These are phyloP conservation scores for Drosophila peninsularis DNA, from an alignment of 2,888 invertebrate species.

Conservation along the genomic window DNA sequence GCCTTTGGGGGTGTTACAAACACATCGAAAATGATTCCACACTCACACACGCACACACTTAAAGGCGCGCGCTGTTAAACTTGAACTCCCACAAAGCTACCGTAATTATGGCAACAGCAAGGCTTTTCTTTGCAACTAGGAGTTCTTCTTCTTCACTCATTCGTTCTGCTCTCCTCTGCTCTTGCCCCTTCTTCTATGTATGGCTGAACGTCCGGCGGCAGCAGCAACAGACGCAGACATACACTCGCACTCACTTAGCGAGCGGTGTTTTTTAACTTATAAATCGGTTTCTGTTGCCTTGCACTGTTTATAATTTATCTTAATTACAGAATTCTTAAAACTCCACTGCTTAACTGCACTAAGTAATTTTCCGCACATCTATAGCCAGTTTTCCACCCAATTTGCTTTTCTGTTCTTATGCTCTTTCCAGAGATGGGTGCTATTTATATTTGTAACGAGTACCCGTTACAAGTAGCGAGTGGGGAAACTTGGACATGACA, in stretches of 20 bases:
- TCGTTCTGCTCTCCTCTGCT: slow-evolving; percentile 22
- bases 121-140: slow-evolving; percentile 53
- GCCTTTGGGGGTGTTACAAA: slow-evolving; percentile 75
- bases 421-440: slow-evolving; percentile 43
- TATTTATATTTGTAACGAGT: slow-evolving; percentile 18
- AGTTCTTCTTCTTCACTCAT: slow-evolving; percentile 42
- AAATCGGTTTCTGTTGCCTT: slow-evolving; percentile 14
- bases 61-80: slow-evolving; percentile 58
- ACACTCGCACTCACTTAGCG: slow-evolving; percentile 16
- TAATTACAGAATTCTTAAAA: slow-evolving; percentile 26
- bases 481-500: not conserved
- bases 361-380: slow-evolving; percentile 60
- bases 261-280: slow-evolving; percentile 1
- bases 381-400: slow-evolving; percentile 72
- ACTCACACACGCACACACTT: slow-evolving; percentile 21
- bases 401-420: slow-evolving; percentile 58
- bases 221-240: slow-evolving; percentile 24
- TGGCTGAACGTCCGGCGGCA: slow-evolving; percentile 50
- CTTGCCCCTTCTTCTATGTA: slow-evolving; percentile 33
- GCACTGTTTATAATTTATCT: slow-evolving; percentile 26
- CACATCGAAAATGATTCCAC: slow-evolving; percentile 43
- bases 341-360: slow-evolving; percentile 33
- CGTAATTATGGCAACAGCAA: slow-evolving; percentile 68
- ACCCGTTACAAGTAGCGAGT: slow-evolving; percentile 16
- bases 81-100: slow-evolving; percentile 76